Evolutionary conservation across 2,888 invertebrate genomes (phyloP).

Genomic region (Xestia xanthographa): DNA sequence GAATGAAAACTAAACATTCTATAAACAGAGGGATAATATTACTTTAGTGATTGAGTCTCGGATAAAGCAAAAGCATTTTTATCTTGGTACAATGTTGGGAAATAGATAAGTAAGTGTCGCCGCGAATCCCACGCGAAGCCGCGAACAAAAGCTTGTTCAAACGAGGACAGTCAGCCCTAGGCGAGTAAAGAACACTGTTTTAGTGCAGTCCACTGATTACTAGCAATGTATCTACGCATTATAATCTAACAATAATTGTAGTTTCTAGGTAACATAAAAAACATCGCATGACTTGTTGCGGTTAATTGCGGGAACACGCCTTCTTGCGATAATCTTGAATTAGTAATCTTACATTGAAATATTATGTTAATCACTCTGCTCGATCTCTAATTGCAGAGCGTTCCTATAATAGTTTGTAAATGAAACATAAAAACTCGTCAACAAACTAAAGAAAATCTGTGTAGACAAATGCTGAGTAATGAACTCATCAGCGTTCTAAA

Average conservation of each 20-base stretch:
- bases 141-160: constrained; percentile 39
- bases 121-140: constrained; percentile 42
- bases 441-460: constrained; percentile 43
- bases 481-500: constrained; percentile 31
- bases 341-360: constrained; percentile 51
- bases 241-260: constrained; percentile 25
- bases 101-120: constrained; percentile 45
- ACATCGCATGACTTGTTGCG: constrained; percentile 59
- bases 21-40: constrained; percentile 6
- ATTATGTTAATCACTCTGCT: constrained; percentile 40
- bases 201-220: constrained; percentile 30
- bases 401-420: constrained; percentile 9
- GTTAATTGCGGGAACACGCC: constrained; percentile 53
- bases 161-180: constrained; percentile 19
- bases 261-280: constrained; percentile 44
- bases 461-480: constrained; percentile 53
- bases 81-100: constrained; percentile 27
- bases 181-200: constrained; percentile 22
- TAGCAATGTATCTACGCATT: constrained; percentile 6
- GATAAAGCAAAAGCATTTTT: constrained; percentile 38
- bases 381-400: constrained; percentile 36
- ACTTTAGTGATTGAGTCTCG: background rate
- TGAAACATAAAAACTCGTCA: constrained; percentile 21
- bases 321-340: constrained; percentile 54
- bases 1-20: constrained; percentile 24